Percentiles rank a stretch among this genome's conserved stretches.
Conservation (phyloP, 2,888 invertebrate genomes). For the Stenodera caucasica region DNA sequence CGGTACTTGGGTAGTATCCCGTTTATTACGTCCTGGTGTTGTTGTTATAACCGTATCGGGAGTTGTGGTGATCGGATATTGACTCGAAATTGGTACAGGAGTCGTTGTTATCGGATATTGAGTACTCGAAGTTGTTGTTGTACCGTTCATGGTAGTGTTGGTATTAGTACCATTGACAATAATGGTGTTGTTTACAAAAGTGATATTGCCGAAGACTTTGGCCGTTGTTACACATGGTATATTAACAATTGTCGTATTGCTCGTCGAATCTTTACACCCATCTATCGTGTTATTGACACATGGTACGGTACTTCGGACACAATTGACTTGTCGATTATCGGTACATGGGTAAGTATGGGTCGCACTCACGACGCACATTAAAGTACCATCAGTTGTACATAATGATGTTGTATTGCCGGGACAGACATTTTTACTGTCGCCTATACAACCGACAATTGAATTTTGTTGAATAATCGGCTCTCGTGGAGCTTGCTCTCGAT, state of each 20-base stretch:
- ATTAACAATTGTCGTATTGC: constrained; percentile 39
- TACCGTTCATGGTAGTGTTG: constrained; percentile 14
- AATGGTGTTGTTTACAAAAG: constrained; percentile 24
- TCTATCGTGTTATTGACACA: constrained; percentile 47
- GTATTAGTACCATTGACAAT: constrained; percentile 10
- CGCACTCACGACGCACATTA: constrained; percentile 51
- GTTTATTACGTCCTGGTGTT: constrained; percentile 23
- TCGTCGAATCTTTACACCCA: constrained; percentile 40
- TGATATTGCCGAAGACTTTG: constrained; percentile 34
- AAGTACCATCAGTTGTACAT: constrained; percentile 51
- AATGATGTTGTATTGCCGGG: constrained; percentile 49
- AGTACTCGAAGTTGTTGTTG: constrained; percentile 12
- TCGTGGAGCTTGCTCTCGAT: constrained; percentile 41
- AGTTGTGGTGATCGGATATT: constrained; percentile 20
- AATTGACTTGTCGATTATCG: constrained; percentile 41
- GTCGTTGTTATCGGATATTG: constrained; percentile 23
- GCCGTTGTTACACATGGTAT: constrained; percentile 50
- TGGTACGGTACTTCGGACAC: constrained; percentile 47
- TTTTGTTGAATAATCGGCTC: constrained; percentile 47
- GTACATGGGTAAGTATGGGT: constrained; percentile 47
- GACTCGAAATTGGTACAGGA: constrained; percentile 9
- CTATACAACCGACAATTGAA: constrained; percentile 46
- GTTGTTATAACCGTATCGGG: constrained; percentile 17
- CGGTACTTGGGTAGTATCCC: constrained; percentile 23
- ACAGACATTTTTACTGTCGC: constrained; percentile 49